A percentile compares a stretch with the other conserved stretches of the same genome.
Conservation (phyloP, 2,888 invertebrate genomes). For the Pantelozetes paolii region DNA sequence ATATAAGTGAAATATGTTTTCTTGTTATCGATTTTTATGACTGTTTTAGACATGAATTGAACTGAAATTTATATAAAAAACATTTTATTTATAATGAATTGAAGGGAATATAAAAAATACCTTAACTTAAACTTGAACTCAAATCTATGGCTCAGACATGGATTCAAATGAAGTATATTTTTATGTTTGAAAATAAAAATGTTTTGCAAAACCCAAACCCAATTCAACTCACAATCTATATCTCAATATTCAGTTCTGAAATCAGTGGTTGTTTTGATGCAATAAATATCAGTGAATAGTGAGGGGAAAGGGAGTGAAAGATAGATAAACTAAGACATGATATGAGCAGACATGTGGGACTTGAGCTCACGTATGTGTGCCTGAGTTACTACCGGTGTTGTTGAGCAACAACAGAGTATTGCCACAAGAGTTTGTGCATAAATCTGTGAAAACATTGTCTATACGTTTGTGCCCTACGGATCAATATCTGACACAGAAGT, state of each 20-base stretch:
- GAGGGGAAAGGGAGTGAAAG: neutral
- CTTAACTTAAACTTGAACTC: neutral
- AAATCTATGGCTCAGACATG: slow-evolving; percentile 7
- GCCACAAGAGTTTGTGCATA: neutral
- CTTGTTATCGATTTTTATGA: neutral
- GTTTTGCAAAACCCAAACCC: neutral
- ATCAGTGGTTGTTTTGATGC: slow-evolving; percentile 7
- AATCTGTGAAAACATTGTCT: neutral
- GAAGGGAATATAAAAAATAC: neutral
- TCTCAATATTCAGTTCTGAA: slow-evolving; percentile 12
- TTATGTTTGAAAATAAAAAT: neutral
- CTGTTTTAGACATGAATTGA: neutral
- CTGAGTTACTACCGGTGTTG: neutral
- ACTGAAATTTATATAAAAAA: neutral
- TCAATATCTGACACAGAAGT: slow-evolving; percentile 7
- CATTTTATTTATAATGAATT: neutral
- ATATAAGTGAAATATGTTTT: neutral
- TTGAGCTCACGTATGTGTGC: neutral
- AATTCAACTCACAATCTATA: neutral
- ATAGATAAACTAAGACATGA: slow-evolving; percentile 30
- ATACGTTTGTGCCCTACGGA: slow-evolving; percentile 8
- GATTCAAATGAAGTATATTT: neutral
- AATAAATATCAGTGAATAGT: slow-evolving; percentile 29
- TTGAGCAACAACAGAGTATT: neutral
- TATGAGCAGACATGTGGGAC: slow-evolving; percentile 27